Base-by-base conservation (phyloP, 2,888 invertebrate genomes). In the Carcina quercana region DNA sequence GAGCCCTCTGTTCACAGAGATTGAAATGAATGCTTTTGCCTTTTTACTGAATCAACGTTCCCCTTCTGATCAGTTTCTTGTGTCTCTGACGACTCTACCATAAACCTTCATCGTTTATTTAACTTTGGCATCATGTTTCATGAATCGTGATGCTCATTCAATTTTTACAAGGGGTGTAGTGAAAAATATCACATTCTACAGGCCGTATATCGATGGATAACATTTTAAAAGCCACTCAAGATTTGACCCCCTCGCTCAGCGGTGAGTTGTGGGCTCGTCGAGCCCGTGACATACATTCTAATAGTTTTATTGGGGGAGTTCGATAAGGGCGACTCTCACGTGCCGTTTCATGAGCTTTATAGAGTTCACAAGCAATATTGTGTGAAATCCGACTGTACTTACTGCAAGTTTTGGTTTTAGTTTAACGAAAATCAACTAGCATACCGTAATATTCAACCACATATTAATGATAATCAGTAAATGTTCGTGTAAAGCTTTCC, bases 1-100 rank as follows among this genome's bases (percentile, higher is more conserved):
- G 62, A 61, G 64, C 56, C 78, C 76, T 79, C 76, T 82, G n/a
- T n/a, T n/a, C 70, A 70, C 68, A 71, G 65, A 76, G 75, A 80
- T 82, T 79, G 71, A 65, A 76, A 67, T 69, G 76, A 60, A 48
- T 59, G 63, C 66, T 73, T 75, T 69, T 59, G 48, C 65, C 70
- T 74, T 75, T 79, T 75, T 80, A 63, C 58, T 47, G 63, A 64
- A 70, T 73, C 73, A 67, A 70, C 75, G 75, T 69, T 69, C 13
- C 31, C 19, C 13, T 32, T 17, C 17, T 17, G 12, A 25, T 24
- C 30, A 24, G 30, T 22, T 14, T 12, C 24, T 15, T 15, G 11
- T 30, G 30, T 30, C 25, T 30, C 24, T 30, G 24, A 11, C 10
- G 11, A 25, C 11, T 15, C 15, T 25, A 24, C 24, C 17, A 17